Evolutionary conservation across 2,113 vertebrate genomes (phyloP).

Genomic region (Glaucomys volans): DNA sequence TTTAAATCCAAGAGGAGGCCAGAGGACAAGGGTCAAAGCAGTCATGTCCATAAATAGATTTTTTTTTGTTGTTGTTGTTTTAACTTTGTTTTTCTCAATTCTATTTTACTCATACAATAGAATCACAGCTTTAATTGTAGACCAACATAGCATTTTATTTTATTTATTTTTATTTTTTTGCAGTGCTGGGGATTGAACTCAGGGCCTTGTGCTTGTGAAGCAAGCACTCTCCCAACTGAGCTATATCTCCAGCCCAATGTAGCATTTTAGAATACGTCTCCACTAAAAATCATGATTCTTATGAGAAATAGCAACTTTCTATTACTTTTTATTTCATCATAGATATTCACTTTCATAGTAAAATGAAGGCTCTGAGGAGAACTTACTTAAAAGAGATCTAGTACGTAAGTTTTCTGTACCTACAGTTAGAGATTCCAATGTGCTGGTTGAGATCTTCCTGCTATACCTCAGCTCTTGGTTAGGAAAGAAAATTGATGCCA

Average conservation of each 20-base stretch:
- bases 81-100: not conserved
- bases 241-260: too few species aligned
- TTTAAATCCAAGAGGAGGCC: not conserved
- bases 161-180: too few species aligned
- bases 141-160: not conserved
- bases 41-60: not conserved
- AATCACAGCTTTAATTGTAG: not conserved
- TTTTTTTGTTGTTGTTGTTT: not conserved
- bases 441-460: too few species aligned
- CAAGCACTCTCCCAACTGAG: too few species aligned
- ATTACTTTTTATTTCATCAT: not conserved
- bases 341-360: not conserved
- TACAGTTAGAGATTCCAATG: not conserved
- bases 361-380: not conserved
- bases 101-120: not conserved
- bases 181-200: too few species aligned
- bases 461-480: not conserved
- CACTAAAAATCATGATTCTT: not conserved
- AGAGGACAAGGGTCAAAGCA: not conserved
- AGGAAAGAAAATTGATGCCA: not conserved
- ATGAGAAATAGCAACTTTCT: not conserved
- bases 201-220: too few species aligned
- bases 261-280: not conserved
- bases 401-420: accelerated
- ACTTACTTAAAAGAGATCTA: not conserved